Conservation (phyloP, 1,140 invertebrate genomes). For the Eueides isabella region DNA sequence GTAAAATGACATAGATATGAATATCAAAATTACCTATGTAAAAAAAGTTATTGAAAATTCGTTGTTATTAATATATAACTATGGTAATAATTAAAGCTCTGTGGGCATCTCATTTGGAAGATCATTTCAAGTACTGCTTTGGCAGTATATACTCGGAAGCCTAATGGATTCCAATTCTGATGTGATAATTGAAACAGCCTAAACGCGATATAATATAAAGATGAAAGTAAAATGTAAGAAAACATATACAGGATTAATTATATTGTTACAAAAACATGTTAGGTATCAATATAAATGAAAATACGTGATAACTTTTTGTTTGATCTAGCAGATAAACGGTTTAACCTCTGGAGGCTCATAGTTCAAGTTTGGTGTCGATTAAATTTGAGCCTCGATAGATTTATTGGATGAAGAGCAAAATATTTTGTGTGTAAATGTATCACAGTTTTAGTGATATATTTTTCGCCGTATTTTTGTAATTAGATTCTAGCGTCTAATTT, state of each 20-base stretch:
- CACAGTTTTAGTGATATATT: not conserved
- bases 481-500: too few species aligned
- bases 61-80: too few species aligned
- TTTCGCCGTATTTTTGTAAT: not conserved
- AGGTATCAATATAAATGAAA: not conserved
- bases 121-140: too few species aligned
- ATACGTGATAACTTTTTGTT: not conserved
- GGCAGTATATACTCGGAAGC: too few species aligned
- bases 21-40: too few species aligned
- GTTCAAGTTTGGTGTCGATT: slow-evolving; percentile 17
- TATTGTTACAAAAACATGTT: not conserved
- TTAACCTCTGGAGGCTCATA: slow-evolving; percentile 27
- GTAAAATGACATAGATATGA: too few species aligned
- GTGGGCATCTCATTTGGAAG: too few species aligned
- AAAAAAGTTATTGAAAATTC: too few species aligned
- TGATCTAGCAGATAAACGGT: slow-evolving; percentile 17
- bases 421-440: not conserved
- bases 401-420: not conserved
- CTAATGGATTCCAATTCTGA: too few species aligned
- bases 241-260: not conserved
- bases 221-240: not conserved
- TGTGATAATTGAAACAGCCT: too few species aligned
- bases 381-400: slow-evolving; percentile 20
- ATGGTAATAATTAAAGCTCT: too few species aligned
- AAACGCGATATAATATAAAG: too few species aligned